These are phyloP conservation scores for Amphilophus citrinellus DNA, from an alignment of 2,113 vertebrate species.

Conservation along the genomic window DNA sequence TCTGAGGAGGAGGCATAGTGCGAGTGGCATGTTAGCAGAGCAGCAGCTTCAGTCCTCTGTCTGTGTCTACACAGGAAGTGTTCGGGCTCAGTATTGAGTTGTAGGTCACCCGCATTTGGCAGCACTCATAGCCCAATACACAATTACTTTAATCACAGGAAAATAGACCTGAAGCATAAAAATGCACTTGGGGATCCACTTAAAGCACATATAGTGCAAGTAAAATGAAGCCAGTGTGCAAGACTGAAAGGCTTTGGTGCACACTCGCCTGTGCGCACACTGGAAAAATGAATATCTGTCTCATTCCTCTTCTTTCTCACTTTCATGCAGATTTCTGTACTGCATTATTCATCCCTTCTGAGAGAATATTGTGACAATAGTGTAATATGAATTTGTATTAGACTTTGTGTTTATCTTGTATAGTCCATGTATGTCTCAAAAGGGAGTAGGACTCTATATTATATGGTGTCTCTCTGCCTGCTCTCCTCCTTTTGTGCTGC, in stretches of 20 bases:
- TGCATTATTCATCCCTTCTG: constrained; percentile 73
- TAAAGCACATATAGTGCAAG: background rate
- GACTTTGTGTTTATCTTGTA: constrained; percentile 1
- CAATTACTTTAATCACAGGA: constrained; percentile 2
- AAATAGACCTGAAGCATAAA: background rate
- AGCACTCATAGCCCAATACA: background rate
- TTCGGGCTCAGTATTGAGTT: background rate
- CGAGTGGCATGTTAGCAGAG: background rate
- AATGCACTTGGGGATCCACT: background rate
- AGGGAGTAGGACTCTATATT: background rate
- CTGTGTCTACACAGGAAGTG: constrained; percentile 1
- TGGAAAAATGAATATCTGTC: background rate
- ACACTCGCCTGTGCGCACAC: background rate
- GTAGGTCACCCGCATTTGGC: background rate
- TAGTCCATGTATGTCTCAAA: background rate
- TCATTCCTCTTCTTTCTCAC: constrained; percentile 15
- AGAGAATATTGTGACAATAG: constrained; percentile 41
- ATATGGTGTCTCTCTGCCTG: constrained; percentile 14
- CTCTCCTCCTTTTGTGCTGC: constrained; percentile 46
- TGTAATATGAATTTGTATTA: constrained; percentile 55
- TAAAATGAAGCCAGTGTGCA: background rate
- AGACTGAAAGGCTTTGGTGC: background rate
- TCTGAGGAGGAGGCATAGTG: background rate
- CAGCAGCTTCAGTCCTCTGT: background rate
- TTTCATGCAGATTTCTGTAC: constrained; percentile 69